Conservation (phyloP, 2,113 vertebrate genomes). For the Neofelis nebulosa region DNA sequence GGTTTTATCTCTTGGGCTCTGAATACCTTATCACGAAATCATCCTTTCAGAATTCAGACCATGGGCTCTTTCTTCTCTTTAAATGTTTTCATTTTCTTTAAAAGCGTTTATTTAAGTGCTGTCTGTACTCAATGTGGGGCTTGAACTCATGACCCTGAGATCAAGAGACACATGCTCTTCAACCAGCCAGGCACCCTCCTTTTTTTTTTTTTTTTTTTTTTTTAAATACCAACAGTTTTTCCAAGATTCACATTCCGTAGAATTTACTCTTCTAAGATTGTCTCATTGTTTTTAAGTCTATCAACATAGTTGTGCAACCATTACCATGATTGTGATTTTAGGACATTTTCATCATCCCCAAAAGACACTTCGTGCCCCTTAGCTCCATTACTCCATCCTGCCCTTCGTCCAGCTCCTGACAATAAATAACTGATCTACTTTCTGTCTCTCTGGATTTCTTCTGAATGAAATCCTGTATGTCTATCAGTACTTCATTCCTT, state of each 20-base stretch:
- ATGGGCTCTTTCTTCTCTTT: too few species aligned
- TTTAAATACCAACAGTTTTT: not conserved
- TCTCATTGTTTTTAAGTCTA: not conserved
- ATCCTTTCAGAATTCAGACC: not conserved
- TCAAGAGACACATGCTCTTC: too few species aligned
- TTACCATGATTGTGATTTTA: not conserved
- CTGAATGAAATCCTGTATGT: not conserved
- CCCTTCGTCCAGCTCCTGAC: not conserved
- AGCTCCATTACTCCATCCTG: not conserved
- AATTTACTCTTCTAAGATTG: not conserved
- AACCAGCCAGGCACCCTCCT: too few species aligned
- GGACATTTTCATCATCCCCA: not conserved
- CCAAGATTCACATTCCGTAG: not conserved
- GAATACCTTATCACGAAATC: not conserved
- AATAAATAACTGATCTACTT: accelerated
- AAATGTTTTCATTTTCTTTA: too few species aligned
- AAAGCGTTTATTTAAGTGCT: too few species aligned
- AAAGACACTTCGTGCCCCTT: not conserved
- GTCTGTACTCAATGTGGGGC: too few species aligned
- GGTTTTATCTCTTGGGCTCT: not conserved
- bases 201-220: too few species aligned
- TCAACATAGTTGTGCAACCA: not conserved
- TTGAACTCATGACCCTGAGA: too few species aligned
- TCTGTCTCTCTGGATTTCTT: not conserved
- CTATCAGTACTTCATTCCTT: not conserved